Evolutionary conservation across 1,140 invertebrate species (phyloP), one percentile per base, ranked within the genome.

Genomic region (Elymnias hypermnestra): DNA sequence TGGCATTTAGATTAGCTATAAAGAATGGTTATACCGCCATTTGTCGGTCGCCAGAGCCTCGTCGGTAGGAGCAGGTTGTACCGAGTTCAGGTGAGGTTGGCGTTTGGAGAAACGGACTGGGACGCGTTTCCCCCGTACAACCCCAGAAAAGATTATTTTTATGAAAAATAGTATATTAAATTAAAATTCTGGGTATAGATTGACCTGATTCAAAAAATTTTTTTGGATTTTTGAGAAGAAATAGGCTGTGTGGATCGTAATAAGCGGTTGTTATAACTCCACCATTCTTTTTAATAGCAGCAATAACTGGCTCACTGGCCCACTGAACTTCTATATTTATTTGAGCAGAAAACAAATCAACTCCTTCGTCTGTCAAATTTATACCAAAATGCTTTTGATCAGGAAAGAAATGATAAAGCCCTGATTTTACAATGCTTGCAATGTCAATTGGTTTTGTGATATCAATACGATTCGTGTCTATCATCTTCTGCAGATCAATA

Each of bases 251-350:
- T 12, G 91, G 84, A 83, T 99, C 98, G 82, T 96, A 99, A 87
- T 94, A 99, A 5, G 97, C 92, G 14, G 95, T 98, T 6, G 94
- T 97, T 48, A 99, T 98, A 12, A 93, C 90, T 28, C 98, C 98
- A 15, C 98, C 98, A 87, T 94, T 94, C 69, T 88, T 92, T 83
- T 99, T 98, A 53, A 99, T 91, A 1, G 98, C 97, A 14, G 98
- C 97, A 68, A 99, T 99, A 0, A 95, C 94, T 23, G 90, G 87
- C 83, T 99, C 97, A 62, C 88, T 91, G 0, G 97, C 93, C 92
- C 96, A 97, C 71, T 99, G 98, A 2, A 99, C 97, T 90, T 99
- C 98, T 64, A 99, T 93, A 72, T 99, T 98, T 1, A 99, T 86
- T 89, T 97, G 97, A 10, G 95, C 91, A 59, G 91, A 88, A 73